Evolutionary conservation across 2,797 vertebrate genomes (phyloP).

Genomic region (Gallinago nigripennis): DNA sequence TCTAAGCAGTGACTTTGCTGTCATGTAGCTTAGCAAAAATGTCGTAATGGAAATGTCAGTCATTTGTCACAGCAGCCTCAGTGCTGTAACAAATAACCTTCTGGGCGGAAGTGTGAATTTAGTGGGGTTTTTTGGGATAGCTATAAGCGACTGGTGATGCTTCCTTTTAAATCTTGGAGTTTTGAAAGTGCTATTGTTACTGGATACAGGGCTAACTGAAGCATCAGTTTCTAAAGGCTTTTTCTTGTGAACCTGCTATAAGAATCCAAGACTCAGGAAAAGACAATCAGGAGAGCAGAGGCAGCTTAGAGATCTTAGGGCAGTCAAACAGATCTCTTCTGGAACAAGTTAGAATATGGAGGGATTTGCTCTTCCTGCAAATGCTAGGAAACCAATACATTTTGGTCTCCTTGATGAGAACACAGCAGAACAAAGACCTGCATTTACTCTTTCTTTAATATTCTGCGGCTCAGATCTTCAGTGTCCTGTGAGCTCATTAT

Average conservation of each 20-base stretch:
- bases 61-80: neutral
- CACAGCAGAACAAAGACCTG: neutral
- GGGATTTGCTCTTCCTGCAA: neutral
- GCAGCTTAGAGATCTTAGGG: neutral
- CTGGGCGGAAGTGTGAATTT: neutral
- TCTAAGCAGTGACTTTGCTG: neutral
- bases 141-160: neutral
- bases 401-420: neutral
- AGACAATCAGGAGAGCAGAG: neutral
- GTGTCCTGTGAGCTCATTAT: neutral
- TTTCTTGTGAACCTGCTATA: neutral
- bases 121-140: neutral
- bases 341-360: neutral
- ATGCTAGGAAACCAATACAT: rapidly evolving
- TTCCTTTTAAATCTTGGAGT: neutral
- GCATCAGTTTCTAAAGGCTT: neutral
- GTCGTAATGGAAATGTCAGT: neutral
- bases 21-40: neutral
- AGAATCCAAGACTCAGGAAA: rapidly evolving
- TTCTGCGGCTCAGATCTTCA: neutral
- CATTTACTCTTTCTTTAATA: neutral
- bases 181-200: neutral
- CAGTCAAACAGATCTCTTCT: neutral
- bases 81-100: neutral
- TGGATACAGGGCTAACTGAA: neutral